Evolutionary conservation across 1,140 invertebrate species (phyloP), one percentile per base, ranked within the genome.

Genomic region (Cydia strobilella): DNA sequence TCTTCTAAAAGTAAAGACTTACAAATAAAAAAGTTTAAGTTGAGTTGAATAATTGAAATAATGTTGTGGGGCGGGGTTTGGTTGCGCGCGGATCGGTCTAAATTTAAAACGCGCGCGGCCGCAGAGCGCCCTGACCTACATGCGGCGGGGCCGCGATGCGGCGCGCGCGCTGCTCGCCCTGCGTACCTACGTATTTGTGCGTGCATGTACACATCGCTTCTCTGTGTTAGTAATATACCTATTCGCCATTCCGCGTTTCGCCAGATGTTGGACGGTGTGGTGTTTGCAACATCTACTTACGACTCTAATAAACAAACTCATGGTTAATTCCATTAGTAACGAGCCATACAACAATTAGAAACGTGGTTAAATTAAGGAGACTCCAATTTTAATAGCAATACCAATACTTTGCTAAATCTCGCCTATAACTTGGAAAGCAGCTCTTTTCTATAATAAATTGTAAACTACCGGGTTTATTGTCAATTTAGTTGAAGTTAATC

Each of bases 101-200:
- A 90, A 91, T 91, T 91, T 91, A 92, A 91, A 92, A 88, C 88
- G 85, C 89, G 89, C 88, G 86, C 90, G 88, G 89, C 89, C 89
- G 87, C 90, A 90, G 84, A 91, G 86, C 90, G 88, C 90, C 90
- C 89, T 92, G 89, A 91, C 90, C 89, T 89, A 92, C 83, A 90
- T 92, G 89, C 89, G 81, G 90, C 90, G 89, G 90, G 90, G 90
- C 89, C 90, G 87, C 88, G 90, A 92, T 91, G 89, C 90, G 90
- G 87, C 90, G 89, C 90, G 87, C 86, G 25, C 42, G 54, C 54
- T 59, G 54, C 54, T 59, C 18, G 54, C 7, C 20, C 54, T 59
- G 54, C 54, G 54, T 83, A 82, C 79, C 76, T 81, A 82, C 79
- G 77, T 81, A 82, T 81, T 79, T 84, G 85, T 86, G 84, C 82